These are phyloP conservation scores for Drosophila anomalata DNA, from an alignment of 2,888 invertebrate genomes.

Conservation along the genomic window DNA sequence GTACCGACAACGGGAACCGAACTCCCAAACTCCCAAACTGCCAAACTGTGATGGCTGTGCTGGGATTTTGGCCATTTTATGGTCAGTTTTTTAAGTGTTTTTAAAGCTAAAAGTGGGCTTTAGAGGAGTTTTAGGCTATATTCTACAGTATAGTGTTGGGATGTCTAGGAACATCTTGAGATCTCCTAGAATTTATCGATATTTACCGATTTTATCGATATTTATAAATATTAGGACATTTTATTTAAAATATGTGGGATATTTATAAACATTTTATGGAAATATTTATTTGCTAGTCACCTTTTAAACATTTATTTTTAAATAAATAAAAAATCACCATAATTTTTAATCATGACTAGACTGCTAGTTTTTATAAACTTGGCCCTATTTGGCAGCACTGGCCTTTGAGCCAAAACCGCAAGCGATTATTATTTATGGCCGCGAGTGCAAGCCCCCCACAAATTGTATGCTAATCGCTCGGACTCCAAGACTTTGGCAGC, in stretches of 20 bases:
- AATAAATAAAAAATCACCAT: neutral
- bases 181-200: too few relatives aligned
- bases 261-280: too few relatives aligned
- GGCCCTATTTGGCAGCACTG: neutral
- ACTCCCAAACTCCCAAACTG: slow-evolving; percentile 16
- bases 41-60: slow-evolving; percentile 4
- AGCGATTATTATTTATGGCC: slow-evolving; percentile 70
- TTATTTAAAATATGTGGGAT: too few relatives aligned
- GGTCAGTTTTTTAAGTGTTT: neutral
- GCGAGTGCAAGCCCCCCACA: slow-evolving; percentile 56
- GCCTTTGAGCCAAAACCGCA: slow-evolving; percentile 13
- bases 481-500: slow-evolving; percentile 62
- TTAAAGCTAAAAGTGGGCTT: too few relatives aligned
- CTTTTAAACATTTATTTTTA: neutral
- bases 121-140: too few relatives aligned
- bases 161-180: too few relatives aligned
- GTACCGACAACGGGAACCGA: slow-evolving; percentile 54
- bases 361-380: neutral
- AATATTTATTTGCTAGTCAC: too few relatives aligned
- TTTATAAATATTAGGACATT: too few relatives aligned
- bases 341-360: neutral
- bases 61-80: neutral
- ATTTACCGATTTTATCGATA: too few relatives aligned
- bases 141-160: too few relatives aligned
- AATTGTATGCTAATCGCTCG: slow-evolving; percentile 75